Evolutionary conservation across 2,888 invertebrate species (phyloP), one percentile per base, ranked within the genome.

Genomic region (Coleophora flavipennella): DNA sequence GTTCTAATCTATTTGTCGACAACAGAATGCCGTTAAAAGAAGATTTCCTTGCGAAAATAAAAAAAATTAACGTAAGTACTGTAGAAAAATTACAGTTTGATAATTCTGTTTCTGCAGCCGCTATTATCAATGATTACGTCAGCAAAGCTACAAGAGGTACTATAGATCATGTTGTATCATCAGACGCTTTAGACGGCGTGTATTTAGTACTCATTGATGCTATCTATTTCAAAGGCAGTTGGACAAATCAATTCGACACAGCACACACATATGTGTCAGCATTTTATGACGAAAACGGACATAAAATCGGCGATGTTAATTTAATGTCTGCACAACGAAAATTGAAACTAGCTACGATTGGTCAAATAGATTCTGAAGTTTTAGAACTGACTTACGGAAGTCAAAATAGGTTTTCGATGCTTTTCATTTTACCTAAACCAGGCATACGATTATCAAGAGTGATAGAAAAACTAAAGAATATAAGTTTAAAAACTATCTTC

Each of bases 401-500:
- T 1, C 58, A 54, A 1, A 54, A 55, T 9, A 79, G 85, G 39
- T 85, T 87, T 41, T 88, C 89, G 0, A 91, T 92, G 91, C 64
- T 91, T 6, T 53, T 91, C 2, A 69, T 91, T 42, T 55, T 91
- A 20, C 92, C 92, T 0, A 61, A 77, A 36, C 59, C 66, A 27
- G 79, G 78, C 20, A 68, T 74, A 11, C 56, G 71, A 1, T 41
- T 87, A 3, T 55, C 62, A 2, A 65, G 63, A 3, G 78, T 90
- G 1, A 60, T 90, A 1, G 67, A 83, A 0, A 72, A 73, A n/a
- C 55, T 91, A n/a, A 68, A 72, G 9, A 55, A 47, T 0, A 55
- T 85, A 10, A 84, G 85, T 40, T 59, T 87, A 48, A 60, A 62
- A 0, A 68, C 78, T 0, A 69, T 91, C 26, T 73, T 88, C 28